Evolutionary conservation across 2,888 invertebrate genomes (phyloP).

Genomic region (Celastrina argiolus): DNA sequence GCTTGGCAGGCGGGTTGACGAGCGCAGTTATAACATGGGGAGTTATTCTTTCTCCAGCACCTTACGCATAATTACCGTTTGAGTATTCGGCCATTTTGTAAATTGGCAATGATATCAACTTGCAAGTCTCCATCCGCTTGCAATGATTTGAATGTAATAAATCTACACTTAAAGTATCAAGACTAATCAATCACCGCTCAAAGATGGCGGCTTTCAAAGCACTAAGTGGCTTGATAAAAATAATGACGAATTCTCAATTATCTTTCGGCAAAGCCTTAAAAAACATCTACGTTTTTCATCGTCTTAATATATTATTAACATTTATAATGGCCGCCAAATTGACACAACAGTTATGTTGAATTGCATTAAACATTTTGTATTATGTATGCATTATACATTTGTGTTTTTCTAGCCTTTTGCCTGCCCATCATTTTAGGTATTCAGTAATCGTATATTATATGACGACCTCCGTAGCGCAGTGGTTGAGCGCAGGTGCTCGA

Average conservation of each 20-base stretch:
- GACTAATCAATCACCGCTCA: neutral
- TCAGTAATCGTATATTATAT: no score
- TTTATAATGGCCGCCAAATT: neutral
- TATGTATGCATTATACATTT: neutral
- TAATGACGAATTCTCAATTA: slow-evolving; percentile 1
- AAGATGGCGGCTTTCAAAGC: neutral
- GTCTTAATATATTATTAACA: neutral
- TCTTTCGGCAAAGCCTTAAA: slow-evolving; percentile 9
- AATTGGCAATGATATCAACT: neutral
- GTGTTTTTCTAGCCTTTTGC: no score
- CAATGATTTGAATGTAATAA: neutral
- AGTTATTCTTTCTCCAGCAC: no score
- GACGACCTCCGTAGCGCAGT: no score
- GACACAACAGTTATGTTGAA: neutral
- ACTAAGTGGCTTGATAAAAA: slow-evolving; percentile 8
- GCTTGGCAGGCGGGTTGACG: no score
- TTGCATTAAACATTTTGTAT: neutral
- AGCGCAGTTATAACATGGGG: no score
- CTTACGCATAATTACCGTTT: no score
- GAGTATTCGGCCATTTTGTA: no score
- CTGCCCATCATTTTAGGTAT: no score
- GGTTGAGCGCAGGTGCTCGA: no score
- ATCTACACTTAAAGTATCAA: slow-evolving; percentile 11
- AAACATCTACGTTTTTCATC: neutral
- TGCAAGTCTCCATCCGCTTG: neutral